A percentile compares a stretch with the other conserved stretches of the same genome.
These are phyloP conservation scores for Acrocephalus scirpaceus DNA, from an alignment of 2,797 vertebrate species.

Conservation along the genomic window DNA sequence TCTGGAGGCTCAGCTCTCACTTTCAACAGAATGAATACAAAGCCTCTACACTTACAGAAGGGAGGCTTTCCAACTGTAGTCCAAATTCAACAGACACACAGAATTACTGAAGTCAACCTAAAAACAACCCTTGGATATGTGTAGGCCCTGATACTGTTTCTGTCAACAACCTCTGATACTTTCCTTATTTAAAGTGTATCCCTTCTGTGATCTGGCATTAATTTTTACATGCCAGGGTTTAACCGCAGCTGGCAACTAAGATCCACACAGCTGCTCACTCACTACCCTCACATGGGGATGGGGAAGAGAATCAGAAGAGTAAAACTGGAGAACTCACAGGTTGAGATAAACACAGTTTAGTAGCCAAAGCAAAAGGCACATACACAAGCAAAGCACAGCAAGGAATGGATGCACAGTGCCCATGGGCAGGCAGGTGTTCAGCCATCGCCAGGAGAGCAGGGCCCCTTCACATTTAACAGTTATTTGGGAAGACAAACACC, in stretches of 20 bases:
- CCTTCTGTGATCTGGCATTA: neutral
- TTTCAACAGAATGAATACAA: neutral
- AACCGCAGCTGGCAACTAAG: neutral
- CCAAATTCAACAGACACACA: neutral
- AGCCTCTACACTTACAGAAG: neutral
- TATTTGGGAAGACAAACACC: neutral
- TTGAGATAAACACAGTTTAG: neutral
- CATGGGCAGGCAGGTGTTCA: neutral
- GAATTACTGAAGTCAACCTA: neutral
- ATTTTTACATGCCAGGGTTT: neutral
- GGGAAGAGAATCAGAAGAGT: neutral
- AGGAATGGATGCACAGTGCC: neutral
- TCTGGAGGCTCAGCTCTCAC: neutral
- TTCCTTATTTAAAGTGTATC: neutral
- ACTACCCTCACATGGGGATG: no score
- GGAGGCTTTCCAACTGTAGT: neutral
- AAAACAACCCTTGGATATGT: neutral
- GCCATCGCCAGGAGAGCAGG: neutral
- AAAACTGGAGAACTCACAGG: neutral
- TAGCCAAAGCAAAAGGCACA: neutral
- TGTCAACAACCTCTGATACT: neutral
- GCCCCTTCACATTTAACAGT: accelerated
- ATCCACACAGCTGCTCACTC: neutral
- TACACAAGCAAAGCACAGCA: neutral
- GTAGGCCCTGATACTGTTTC: neutral